These are phyloP conservation scores for Sycophaga agraensis DNA, from an alignment of 1,140 invertebrate genomes.

Conservation along the genomic window DNA sequence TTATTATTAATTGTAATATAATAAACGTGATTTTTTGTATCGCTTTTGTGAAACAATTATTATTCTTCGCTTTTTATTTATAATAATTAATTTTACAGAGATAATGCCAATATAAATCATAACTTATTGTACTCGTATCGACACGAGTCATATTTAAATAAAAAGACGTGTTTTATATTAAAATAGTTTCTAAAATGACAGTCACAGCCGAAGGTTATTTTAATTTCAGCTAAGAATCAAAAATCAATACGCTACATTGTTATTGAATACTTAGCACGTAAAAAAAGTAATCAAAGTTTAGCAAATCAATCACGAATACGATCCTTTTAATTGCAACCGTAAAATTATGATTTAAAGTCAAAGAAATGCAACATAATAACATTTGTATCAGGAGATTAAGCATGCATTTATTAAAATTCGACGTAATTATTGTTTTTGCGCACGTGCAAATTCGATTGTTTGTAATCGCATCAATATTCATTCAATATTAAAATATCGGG, in stretches of 20 bases:
- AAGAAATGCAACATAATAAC: slow-evolving; percentile 1
- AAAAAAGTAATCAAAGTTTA: slow-evolving; percentile 11
- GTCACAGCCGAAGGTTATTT: too few species aligned
- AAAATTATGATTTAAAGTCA: slow-evolving; percentile 5
- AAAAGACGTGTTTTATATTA: too few species aligned
- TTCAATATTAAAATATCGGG: slow-evolving; percentile 13
- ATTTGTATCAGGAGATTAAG: slow-evolving; percentile 12
- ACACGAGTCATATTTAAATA: too few species aligned
- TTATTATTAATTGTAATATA: too few species aligned
- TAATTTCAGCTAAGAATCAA: slow-evolving; percentile 3
- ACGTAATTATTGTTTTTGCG: background rate
- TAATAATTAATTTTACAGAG: too few species aligned
- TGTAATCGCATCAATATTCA: background rate
- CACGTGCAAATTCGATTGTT: slow-evolving; percentile 11
- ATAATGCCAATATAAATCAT: too few species aligned
- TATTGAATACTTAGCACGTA: slow-evolving; percentile 17
- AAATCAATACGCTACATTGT: slow-evolving; percentile 15
- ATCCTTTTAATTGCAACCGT: background rate
- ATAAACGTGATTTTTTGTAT: too few species aligned
- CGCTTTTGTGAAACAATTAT: too few species aligned
- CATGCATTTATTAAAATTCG: slow-evolving; percentile 20
- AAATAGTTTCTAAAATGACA: too few species aligned
- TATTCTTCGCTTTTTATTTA: too few species aligned
- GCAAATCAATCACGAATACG: slow-evolving; percentile 12
- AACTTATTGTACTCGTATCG: too few species aligned